Conservation (phyloP, 2,797 vertebrate species). For the Todus mexicanus region DNA sequence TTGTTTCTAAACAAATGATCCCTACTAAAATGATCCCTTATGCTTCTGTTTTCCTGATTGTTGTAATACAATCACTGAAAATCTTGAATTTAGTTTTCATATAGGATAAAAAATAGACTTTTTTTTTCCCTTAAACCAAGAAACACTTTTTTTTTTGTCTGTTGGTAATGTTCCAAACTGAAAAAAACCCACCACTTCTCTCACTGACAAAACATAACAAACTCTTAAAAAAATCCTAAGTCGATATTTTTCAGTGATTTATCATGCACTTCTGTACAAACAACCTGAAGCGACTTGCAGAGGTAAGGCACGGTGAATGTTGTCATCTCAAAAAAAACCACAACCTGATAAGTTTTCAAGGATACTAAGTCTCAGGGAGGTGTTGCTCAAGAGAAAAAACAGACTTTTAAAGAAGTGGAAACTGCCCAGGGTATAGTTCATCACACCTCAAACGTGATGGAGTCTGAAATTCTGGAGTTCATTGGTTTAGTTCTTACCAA, state of each 20-base stretch:
- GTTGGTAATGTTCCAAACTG: not conserved
- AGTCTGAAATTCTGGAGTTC: not conserved
- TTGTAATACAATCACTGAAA: not conserved
- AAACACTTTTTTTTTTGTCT: not conserved
- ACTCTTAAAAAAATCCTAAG: not conserved
- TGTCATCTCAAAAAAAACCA: not conserved
- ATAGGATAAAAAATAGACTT: not conserved
- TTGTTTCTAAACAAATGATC: too few relatives aligned
- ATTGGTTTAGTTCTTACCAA: not conserved
- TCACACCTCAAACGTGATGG: not conserved
- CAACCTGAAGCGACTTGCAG: not conserved
- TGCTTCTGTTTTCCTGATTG: not conserved
- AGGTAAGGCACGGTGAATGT: not conserved
- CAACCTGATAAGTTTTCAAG: not conserved
- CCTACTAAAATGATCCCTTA: not conserved
- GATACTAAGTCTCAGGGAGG: not conserved
- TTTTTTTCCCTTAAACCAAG: not conserved
- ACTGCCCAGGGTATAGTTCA: not conserved
- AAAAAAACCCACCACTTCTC: not conserved
- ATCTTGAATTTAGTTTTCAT: not conserved
- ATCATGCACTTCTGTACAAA: not conserved
- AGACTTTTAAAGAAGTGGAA: not conserved
- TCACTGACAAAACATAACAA: not conserved
- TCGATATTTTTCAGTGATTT: constrained; percentile 17
- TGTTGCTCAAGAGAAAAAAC: not conserved